Conservation (phyloP, 2,888 invertebrate species). For the Buathra laborator region DNA sequence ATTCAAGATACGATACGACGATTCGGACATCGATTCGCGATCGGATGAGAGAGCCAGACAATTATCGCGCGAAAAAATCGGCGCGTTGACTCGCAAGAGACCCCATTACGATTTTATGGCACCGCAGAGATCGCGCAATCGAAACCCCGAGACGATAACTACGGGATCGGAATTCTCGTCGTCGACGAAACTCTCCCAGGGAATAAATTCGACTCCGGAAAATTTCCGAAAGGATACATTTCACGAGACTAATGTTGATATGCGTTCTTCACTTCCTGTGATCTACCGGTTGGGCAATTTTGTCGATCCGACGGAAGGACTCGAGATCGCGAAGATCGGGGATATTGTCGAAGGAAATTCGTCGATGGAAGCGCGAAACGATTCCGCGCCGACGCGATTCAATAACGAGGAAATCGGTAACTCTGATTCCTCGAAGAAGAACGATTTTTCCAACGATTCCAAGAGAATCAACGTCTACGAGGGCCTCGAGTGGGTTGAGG, state of each 20-base stretch:
- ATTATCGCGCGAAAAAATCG: conserved; percentile 24
- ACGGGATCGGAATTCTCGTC: conserved; percentile 15
- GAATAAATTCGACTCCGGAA: not conserved
- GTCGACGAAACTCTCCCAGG: not conserved
- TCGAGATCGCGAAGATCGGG: not conserved
- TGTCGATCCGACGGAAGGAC: not conserved
- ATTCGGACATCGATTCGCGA: conserved; percentile 80
- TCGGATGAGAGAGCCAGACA: conserved; percentile 74
- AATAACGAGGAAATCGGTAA: not conserved
- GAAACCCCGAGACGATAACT: conserved; percentile 11
- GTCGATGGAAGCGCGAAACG: not conserved
- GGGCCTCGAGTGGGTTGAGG: conserved; percentile 83
- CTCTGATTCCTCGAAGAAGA: conserved; percentile 23
- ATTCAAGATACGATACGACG: conserved; percentile 82
- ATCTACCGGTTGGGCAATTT: conserved; percentile 67
- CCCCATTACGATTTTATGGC: not conserved
- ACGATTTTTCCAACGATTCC: conserved; percentile 13
- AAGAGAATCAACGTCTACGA: conserved; percentile 77
- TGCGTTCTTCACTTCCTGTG: conserved; percentile 70
- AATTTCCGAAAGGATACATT: conserved; percentile 37
- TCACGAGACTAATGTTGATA: conserved; percentile 53
- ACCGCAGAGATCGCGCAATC: not conserved
- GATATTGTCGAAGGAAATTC: not conserved
- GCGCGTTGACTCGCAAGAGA: not conserved
- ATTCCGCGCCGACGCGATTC: not conserved